A percentile compares a stretch with the other conserved stretches of the same genome.
Conservation (phyloP, 2,797 vertebrate species). For the Pogonophryne albipinna region DNA sequence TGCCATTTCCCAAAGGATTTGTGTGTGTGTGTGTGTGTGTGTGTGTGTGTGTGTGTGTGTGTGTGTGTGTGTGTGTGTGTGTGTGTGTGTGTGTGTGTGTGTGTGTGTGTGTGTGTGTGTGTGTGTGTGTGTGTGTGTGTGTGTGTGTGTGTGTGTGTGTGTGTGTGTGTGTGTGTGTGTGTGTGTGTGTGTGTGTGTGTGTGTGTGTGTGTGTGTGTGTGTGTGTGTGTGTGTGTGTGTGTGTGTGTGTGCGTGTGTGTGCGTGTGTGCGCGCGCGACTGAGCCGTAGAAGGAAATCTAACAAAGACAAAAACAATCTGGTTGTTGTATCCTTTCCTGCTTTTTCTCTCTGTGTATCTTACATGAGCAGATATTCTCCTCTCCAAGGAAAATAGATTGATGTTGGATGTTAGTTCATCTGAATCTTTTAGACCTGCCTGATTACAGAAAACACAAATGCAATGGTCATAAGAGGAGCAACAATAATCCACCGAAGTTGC, state of each 20-base stretch:
- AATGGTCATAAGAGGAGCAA: not conserved
- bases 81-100: not conserved
- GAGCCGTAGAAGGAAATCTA: constrained; percentile 15
- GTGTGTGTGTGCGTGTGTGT: not conserved
- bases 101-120: not conserved
- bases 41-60: not conserved
- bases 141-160: not conserved
- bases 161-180: not conserved
- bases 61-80: not conserved
- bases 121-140: not conserved
- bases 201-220: not conserved
- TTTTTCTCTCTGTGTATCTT: constrained; percentile 20
- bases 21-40: not conserved
- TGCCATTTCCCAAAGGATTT: no score
- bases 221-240: not conserved
- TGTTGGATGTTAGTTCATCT: constrained; percentile 22
- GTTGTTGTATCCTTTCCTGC: constrained; percentile 12
- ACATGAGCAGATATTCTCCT: constrained; percentile 32
- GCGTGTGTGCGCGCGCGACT: not conserved
- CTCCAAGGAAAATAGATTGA: constrained; percentile 19
- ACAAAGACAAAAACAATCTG: constrained; percentile 34
- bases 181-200: not conserved
- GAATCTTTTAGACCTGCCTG: constrained; percentile 23
- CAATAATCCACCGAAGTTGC: constrained; percentile 1
- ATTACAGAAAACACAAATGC: constrained; percentile 27